A percentile compares a stretch with the other conserved stretches of the same genome.
phyloP scores from a whole-genome alignment of 2,797 vertebrate genomes.

The Anguilla marmorata region DNA sequence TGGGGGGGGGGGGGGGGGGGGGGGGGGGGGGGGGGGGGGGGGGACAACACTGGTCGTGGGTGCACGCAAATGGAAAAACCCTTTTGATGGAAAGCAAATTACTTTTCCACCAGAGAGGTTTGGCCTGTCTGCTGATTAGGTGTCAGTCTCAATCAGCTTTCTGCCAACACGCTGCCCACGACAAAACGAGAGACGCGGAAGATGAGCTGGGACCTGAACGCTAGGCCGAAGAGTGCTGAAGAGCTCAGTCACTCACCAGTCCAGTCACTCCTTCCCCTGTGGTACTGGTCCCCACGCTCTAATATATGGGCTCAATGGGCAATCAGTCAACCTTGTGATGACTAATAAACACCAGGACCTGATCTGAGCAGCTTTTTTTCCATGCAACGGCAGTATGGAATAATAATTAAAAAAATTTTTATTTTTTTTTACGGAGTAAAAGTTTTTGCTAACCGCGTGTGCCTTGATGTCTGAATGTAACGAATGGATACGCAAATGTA shows the following conservation, averaged over 20 bases:
- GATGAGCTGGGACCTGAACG: neutral
- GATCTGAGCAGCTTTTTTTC: neutral
- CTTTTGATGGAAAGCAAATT: conserved; percentile 35
- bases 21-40: too few species aligned
- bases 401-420: neutral
- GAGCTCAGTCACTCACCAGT: neutral
- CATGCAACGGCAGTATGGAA: neutral
- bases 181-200: neutral
- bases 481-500: neutral
- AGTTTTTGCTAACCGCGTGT: neutral
- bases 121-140: conserved; percentile 21
- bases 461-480: neutral
- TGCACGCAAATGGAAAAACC: conserved; percentile 26
- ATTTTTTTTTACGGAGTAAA: neutral
- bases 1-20: too few species aligned
- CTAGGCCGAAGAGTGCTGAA: neutral
- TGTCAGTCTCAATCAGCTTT: conserved; percentile 28
- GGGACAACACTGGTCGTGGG: neutral
- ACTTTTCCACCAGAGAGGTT: conserved; percentile 30
- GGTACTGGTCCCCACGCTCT: neutral
- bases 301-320: neutral
- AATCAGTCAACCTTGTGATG: neutral
- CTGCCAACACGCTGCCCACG: neutral
- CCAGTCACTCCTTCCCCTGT: neutral
- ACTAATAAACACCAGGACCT: neutral